phyloP scores from a whole-genome alignment of 2,797 vertebrate species.

The Mustela erminea region DNA sequence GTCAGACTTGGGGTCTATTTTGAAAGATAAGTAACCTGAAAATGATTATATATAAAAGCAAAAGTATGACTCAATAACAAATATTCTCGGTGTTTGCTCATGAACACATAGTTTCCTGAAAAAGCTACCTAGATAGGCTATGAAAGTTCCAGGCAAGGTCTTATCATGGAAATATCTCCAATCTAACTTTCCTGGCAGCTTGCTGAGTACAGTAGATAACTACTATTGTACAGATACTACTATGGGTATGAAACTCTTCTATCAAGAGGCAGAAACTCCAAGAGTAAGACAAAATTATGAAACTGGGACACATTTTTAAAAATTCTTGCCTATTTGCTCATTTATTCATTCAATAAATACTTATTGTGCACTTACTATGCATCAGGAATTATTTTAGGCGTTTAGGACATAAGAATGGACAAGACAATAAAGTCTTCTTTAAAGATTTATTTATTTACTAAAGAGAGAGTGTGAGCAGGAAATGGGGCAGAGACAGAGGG shows the following conservation, averaged over 20 bases:
- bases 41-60: background rate
- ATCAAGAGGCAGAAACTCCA: background rate
- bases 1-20: background rate
- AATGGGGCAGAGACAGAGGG: background rate
- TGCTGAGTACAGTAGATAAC: background rate
- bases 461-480: background rate
- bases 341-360: background rate
- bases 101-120: background rate
- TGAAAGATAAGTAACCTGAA: background rate
- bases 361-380: background rate
- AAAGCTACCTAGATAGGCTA: background rate
- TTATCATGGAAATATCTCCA: background rate
- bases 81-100: background rate
- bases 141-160: background rate
- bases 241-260: background rate
- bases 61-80: background rate
- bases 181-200: background rate
- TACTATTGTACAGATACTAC: background rate
- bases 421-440: background rate
- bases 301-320: background rate
- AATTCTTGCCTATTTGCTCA: background rate
- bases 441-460: background rate
- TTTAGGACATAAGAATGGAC: background rate
- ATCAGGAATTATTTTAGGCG: background rate
- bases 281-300: background rate